phyloP scores from a whole-genome alignment of 2,797 vertebrate species.

The Parotocinclus haroldoi region DNA sequence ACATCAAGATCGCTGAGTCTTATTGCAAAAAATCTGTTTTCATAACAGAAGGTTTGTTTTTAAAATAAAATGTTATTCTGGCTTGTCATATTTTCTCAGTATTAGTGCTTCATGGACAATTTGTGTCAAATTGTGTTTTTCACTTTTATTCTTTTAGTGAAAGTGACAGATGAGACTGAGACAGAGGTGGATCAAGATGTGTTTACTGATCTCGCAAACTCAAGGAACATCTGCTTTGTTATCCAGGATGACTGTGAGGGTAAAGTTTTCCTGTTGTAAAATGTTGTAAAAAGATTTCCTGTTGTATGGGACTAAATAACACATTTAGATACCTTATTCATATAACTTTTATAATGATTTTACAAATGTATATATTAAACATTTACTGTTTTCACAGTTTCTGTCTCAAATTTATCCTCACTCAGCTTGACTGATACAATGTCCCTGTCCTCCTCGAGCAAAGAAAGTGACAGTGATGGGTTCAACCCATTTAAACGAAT shows the following conservation, averaged over 20 bases:
- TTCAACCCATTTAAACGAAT: constrained; percentile 1
- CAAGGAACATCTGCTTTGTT: constrained; percentile 7
- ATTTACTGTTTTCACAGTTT: not conserved
- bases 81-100: not conserved
- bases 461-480: constrained; percentile 7
- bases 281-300: too few species aligned
- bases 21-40: constrained; percentile 3
- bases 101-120: not conserved
- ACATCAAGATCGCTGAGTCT: not conserved
- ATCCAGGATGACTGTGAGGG: not conserved
- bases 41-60: not conserved
- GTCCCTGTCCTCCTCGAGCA: not conserved
- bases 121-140: not conserved
- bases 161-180: constrained; percentile 11
- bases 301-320: not conserved
- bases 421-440: constrained; percentile 1
- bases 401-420: not conserved
- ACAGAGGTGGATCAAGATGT: constrained; percentile 8
- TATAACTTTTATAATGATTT: not conserved
- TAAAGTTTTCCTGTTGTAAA: too few species aligned
- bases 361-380: constrained; percentile 5
- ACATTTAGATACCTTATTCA: too few species aligned
- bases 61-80: not conserved
- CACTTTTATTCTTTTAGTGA: not conserved
- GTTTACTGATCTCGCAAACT: constrained; percentile 1